phyloP scores from a whole-genome alignment of 2,113 vertebrate species.

The Sus scrofa region T2T-Sscrofa CM000819.6:137611001-137611500 shows the following conservation, averaged over 20 bases:
- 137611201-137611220: background rate
- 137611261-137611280: background rate
- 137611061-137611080: background rate
- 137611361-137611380: background rate
- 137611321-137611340: background rate
- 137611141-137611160: background rate
- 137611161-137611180: background rate
- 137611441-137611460: background rate
- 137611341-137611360: background rate
- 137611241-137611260: background rate
- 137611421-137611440: background rate
- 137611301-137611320: background rate
- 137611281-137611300: background rate
- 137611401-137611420: background rate
- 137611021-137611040: constrained; percentile 25
- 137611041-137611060: constrained; percentile 10
- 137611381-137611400: no score
- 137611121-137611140: background rate
- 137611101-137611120: background rate
- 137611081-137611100: background rate
- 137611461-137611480: background rate
- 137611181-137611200: background rate
- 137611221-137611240: background rate
- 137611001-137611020: background rate
- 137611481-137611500: background rate